Evolutionary conservation across 1,140 invertebrate genomes (phyloP), one percentile per base, ranked within the genome.

Genomic region (Magallana angulata): DNA sequence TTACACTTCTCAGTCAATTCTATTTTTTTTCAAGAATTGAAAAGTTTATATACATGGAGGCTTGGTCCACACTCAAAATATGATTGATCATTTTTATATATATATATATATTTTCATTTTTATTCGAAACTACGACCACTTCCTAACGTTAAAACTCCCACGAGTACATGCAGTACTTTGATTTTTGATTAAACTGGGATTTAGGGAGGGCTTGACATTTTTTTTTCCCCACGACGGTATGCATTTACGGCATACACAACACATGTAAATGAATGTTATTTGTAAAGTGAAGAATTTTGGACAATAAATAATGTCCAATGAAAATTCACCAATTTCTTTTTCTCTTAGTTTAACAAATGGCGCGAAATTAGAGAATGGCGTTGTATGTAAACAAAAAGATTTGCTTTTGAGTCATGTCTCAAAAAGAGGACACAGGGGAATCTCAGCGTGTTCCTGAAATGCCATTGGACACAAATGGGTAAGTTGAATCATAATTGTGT

Each of bases 381-480:
- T 57, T 82, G 81, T 8, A 82, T 82, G 81, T 58, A 57, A 82
- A 58, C 57, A 82, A 82, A 82, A 82, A 82, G 12, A 57, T n/a
- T 57, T n/a, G 18, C 18, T 64, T 64, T 64, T 64, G 62, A 64
- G 18, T 36, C 24, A 82, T 82, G 48, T 82, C 57, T 82, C 14
- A 82, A 57, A 82, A 57, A 7, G 14, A 82, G 57, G 57, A 82
- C 36, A 57, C 48, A n/a, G 24, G 76, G 48, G 48, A 14, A 12
- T 82, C 48, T 82, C 48, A 82, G 16, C n/a, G 14, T n/a, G 57
- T 82, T 57, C 57, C 57, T 57, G 48, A 57, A n/a, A 57, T 58
- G 9, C n/a, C 56, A 57, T 11, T 58, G 81, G 57, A 82, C 48
- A n/a, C 7, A 16, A 57, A 9, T 57, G 48, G 16, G 48, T 82